Conservation (phyloP, 2,888 invertebrate species). For the Eupelmus urozonus region DNA sequence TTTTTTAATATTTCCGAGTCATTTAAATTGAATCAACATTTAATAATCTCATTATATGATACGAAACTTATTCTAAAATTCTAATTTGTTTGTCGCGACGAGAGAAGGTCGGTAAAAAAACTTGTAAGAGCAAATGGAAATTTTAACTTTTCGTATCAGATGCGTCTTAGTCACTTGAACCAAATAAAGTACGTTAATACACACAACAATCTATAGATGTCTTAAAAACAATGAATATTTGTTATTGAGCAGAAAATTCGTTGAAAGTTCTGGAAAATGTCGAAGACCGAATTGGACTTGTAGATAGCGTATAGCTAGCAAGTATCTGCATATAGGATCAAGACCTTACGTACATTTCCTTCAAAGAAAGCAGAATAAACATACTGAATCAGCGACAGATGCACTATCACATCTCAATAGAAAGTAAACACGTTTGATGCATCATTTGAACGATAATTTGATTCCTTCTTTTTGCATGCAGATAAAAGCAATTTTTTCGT, state of each 20-base stretch:
- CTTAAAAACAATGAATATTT: background rate
- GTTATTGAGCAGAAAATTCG: background rate
- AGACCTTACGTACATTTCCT: slow-evolving; percentile 59
- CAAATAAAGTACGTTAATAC: too few species aligned
- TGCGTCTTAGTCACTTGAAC: too few species aligned
- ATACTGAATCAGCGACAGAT: slow-evolving; percentile 53
- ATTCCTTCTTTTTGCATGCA: slow-evolving; percentile 22
- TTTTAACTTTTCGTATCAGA: too few species aligned
- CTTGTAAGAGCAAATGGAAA: too few species aligned
- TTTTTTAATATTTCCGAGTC: too few species aligned
- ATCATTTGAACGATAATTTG: slow-evolving; percentile 51
- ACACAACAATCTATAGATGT: too few species aligned
- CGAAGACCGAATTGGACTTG: slow-evolving; percentile 20
- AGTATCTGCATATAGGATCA: slow-evolving; percentile 25
- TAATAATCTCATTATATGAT: too few species aligned
- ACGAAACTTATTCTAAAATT: too few species aligned
- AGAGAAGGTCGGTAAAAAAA: too few species aligned
- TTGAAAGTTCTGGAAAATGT: slow-evolving; percentile 36
- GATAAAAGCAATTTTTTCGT: slow-evolving; percentile 19
- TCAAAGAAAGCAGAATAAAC: slow-evolving; percentile 54
- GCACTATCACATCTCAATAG: slow-evolving; percentile 28
- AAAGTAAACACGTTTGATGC: slow-evolving; percentile 53
- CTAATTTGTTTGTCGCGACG: too few species aligned
- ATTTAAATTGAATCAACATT: too few species aligned
- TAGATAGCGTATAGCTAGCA: background rate